A percentile compares a stretch with the other conserved stretches of the same genome.
Conservation (phyloP, 2,888 invertebrate genomes). For the Tenthredo livida region DNA sequence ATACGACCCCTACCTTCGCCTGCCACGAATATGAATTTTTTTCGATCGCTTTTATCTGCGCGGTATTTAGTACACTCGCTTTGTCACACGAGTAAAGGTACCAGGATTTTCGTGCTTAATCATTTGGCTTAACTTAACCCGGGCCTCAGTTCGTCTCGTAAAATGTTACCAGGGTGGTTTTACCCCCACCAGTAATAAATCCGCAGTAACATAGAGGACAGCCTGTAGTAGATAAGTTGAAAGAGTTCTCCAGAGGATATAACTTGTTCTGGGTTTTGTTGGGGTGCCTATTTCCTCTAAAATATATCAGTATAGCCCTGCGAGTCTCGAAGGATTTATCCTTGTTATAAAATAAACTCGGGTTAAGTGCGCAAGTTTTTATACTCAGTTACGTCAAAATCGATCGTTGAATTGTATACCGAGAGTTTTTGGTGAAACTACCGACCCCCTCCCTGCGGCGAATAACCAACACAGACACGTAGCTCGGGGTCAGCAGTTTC, state of each 20-base stretch:
- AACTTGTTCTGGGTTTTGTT: neutral
- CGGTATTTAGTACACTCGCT: neutral
- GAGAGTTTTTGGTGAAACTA: too few relatives aligned
- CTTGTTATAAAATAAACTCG: neutral
- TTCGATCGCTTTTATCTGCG: neutral
- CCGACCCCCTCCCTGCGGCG: too few relatives aligned
- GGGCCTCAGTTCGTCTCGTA: neutral
- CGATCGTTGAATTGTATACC: neutral
- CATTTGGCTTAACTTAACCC: neutral
- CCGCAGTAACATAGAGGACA: neutral
- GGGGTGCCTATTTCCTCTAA: neutral
- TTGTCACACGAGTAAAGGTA: neutral
- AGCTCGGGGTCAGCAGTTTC: too few relatives aligned
- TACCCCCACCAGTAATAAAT: neutral
- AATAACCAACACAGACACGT: too few relatives aligned
- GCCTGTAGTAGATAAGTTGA: neutral
- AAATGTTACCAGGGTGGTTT: neutral
- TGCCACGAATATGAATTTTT: neutral
- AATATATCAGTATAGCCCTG: neutral
- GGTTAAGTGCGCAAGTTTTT: neutral
- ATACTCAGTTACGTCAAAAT: neutral
- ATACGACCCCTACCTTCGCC: neutral
- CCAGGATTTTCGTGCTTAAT: neutral
- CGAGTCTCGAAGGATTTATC: neutral
- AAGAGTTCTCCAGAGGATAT: constrained; percentile 8